Conservation (phyloP, 2,113 vertebrate species). For the Paralichthys olivaceus region DNA sequence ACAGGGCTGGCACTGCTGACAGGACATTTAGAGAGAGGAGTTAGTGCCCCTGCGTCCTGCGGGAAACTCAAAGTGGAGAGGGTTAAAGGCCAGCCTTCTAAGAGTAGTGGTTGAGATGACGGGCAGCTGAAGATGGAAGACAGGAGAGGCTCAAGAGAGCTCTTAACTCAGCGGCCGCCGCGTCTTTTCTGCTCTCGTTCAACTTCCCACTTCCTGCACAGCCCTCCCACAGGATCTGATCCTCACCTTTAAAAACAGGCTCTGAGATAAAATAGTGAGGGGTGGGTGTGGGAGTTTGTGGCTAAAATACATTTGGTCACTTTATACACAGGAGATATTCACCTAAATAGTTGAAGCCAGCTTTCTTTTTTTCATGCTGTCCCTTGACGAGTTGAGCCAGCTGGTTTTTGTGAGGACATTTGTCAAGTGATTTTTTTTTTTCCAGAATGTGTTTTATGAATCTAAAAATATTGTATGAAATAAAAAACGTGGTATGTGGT, state of each 20-base stretch:
- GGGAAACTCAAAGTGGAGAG: constrained; percentile 25
- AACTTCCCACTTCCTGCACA: constrained; percentile 29
- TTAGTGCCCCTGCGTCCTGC: constrained; percentile 30
- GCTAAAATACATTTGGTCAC: constrained; percentile 3
- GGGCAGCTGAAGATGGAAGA: constrained; percentile 35
- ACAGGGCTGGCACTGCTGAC: constrained; percentile 43
- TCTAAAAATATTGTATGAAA: constrained; percentile 35
- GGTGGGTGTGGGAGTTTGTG: background rate
- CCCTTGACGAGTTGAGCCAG: constrained; percentile 25
- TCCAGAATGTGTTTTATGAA: background rate
- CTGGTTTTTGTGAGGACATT: constrained; percentile 29
- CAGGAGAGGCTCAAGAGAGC: constrained; percentile 40
- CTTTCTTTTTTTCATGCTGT: constrained; percentile 33
- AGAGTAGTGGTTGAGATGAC: constrained; percentile 43
- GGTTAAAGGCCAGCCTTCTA: constrained; percentile 37
- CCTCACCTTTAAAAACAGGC: constrained; percentile 7
- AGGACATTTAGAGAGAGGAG: constrained; percentile 54
- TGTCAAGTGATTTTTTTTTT: constrained; percentile 33
- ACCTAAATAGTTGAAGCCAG: constrained; percentile 7
- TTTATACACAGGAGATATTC: constrained; percentile 19
- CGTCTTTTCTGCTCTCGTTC: constrained; percentile 19
- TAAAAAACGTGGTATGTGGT: no score
- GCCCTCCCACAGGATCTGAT: constrained; percentile 15
- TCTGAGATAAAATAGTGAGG: constrained; percentile 1
- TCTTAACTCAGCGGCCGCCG: constrained; percentile 34